A percentile compares a stretch with the other conserved stretches of the same genome.
These are phyloP conservation scores for Bombycilla garrulus DNA, from an alignment of 2,113 vertebrate genomes.

Conservation along the genomic window DNA sequence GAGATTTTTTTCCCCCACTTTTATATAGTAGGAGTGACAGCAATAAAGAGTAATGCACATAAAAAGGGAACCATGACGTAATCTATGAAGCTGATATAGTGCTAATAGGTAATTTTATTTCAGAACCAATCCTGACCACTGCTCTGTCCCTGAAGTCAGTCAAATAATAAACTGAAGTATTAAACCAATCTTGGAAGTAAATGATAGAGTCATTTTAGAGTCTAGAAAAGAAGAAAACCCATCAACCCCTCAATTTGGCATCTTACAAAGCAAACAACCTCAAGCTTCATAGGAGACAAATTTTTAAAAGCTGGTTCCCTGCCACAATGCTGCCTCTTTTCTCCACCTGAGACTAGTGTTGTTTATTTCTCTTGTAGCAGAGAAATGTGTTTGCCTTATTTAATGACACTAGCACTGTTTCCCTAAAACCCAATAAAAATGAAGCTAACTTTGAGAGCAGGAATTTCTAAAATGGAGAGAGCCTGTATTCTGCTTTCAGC, in stretches of 20 bases:
- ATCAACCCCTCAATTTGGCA: neutral
- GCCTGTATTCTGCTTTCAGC: neutral
- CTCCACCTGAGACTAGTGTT: neutral
- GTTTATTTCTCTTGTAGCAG: neutral
- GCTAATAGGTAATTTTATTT: slow-evolving; percentile 55
- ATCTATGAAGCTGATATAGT: slow-evolving; percentile 10
- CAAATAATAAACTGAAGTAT: slow-evolving; percentile 55
- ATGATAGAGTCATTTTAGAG: slow-evolving; percentile 45
- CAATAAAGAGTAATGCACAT: neutral
- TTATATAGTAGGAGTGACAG: neutral
- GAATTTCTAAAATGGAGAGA: neutral
- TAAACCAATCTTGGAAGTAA: slow-evolving; percentile 61
- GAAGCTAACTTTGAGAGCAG: neutral
- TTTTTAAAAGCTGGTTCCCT: neutral
- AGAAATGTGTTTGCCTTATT: slow-evolving; percentile 6
- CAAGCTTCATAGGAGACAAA: neutral
- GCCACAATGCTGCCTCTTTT: neutral
- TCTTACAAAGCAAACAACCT: slow-evolving; percentile 27
- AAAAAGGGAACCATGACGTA: neutral
- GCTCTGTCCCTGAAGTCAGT: slow-evolving; percentile 47
- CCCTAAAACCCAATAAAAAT: slow-evolving; percentile 1
- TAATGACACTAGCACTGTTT: neutral
- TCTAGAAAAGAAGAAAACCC: slow-evolving; percentile 26
- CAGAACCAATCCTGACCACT: slow-evolving; percentile 31
- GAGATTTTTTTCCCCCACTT: slow-evolving; percentile 16